phyloP scores from a whole-genome alignment of 2,797 vertebrate species.

The Halcyon badia region DNA sequence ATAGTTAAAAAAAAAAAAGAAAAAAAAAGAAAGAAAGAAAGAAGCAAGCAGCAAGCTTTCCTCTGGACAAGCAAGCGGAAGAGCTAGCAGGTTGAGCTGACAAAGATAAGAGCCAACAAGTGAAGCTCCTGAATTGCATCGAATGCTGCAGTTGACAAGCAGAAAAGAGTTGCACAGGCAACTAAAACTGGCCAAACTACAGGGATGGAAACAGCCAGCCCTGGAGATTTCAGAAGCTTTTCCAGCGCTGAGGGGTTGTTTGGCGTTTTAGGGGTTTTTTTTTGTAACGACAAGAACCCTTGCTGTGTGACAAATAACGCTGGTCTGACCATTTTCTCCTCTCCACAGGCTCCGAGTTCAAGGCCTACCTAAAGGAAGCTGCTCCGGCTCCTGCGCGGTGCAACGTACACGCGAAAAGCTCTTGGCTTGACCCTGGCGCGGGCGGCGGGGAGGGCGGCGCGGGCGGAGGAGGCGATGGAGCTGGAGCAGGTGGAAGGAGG shows the following conservation, averaged over 20 bases:
- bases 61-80: background rate
- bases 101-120: background rate
- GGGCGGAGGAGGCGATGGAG: too few species aligned
- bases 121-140: background rate
- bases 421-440: background rate
- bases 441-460: background rate
- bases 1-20: background rate
- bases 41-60: background rate
- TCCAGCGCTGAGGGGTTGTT: background rate
- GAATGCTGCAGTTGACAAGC: background rate
- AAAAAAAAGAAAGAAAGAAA: background rate
- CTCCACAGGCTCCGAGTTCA: background rate
- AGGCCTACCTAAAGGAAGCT: constrained; percentile 11
- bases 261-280: too few species aligned
- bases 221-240: background rate
- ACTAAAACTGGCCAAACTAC: background rate
- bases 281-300: background rate
- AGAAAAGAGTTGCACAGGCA: background rate
- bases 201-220: background rate
- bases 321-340: background rate
- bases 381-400: background rate
- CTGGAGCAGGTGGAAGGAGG: too few species aligned
- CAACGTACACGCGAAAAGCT: background rate
- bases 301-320: background rate
- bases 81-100: constrained; percentile 12